A percentile compares a stretch with the other conserved stretches of the same genome.
Conservation (phyloP, 2,888 invertebrate species). For the Dicyrtoma fusca region DNA sequence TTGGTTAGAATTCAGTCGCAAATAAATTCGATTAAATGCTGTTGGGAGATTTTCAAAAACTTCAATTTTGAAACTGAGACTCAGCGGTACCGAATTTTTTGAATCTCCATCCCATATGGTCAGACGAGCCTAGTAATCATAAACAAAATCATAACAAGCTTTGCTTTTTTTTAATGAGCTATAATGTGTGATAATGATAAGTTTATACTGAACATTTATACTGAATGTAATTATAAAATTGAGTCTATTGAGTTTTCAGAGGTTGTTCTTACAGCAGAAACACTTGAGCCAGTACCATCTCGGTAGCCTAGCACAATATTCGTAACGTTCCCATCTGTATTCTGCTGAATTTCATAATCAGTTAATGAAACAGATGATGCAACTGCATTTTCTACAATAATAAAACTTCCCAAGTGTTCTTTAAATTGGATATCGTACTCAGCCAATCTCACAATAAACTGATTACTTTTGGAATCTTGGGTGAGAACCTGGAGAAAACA, state of each 20-base stretch:
- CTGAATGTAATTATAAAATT: too few relatives aligned
- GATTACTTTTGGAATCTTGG: not conserved
- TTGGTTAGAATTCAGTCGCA: slow-evolving; percentile 29
- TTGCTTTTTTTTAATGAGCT: too few relatives aligned
- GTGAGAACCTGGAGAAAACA: not conserved
- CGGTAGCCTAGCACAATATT: not conserved
- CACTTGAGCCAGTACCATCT: not conserved
- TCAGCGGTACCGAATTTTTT: slow-evolving; percentile 31
- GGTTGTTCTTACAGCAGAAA: not conserved
- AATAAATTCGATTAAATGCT: slow-evolving; percentile 35
- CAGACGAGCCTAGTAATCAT: not conserved
- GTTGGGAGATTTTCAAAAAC: not conserved
- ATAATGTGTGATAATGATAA: not conserved
- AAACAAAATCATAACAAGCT: too few relatives aligned
- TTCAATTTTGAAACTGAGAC: slow-evolving; percentile 26
- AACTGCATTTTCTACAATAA: not conserved
- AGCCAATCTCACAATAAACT: not conserved
- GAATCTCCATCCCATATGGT: slow-evolving; percentile 11
- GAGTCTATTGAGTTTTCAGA: not conserved
- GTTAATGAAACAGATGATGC: not conserved
- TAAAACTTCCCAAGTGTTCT: slow-evolving; percentile 3
- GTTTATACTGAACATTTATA: not conserved
- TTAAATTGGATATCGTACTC: not conserved
- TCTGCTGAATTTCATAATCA: not conserved
- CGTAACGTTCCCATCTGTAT: not conserved